A percentile compares a stretch with the other conserved stretches of the same genome.
Evolutionary conservation across 2,797 vertebrate genomes (phyloP).

Genomic region (Sorex maritimensis): DNA sequence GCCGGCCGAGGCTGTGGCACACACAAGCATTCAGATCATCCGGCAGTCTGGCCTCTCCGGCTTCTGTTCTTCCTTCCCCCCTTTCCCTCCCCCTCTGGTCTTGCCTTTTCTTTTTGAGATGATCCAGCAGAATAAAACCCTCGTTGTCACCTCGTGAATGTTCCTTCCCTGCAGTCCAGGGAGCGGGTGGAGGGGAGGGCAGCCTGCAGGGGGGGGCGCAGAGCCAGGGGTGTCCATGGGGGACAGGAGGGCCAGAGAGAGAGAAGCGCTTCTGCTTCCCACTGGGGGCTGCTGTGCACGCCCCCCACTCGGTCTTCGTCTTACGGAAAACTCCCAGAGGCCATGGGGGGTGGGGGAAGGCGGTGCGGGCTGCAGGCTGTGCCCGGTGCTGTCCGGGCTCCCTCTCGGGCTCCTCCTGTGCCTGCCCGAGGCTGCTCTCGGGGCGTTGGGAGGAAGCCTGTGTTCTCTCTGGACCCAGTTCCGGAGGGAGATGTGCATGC

Average conservation of each 20-base stretch:
- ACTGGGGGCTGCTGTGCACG: not conserved
- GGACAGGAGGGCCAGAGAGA: not conserved
- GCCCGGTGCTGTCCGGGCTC: no score
- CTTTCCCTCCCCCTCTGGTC: not conserved
- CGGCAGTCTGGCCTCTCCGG: constrained; percentile 91
- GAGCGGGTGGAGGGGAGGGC: constrained; percentile 74
- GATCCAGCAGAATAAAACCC: constrained; percentile 91
- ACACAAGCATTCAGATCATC: constrained; percentile 94
- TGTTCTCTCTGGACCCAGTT: no score
- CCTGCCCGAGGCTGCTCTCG: no score
- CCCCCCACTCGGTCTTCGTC: constrained; percentile 58
- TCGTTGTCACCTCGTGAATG: constrained; percentile 87
- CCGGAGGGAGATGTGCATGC: no score
- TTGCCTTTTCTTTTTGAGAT: constrained; percentile 80
- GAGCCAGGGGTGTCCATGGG: not conserved
- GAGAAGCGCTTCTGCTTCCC: constrained; percentile 41
- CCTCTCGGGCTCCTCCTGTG: no score
- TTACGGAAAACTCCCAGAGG: not conserved
- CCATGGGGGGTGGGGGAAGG: no score
- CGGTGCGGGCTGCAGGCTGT: no score
- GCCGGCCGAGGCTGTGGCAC: constrained; percentile 93
- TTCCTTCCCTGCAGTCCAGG: constrained; percentile 85
- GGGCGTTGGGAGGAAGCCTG: no score
- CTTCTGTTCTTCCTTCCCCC: constrained; percentile 88
- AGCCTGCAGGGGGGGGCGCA: constrained; percentile 35